Evolutionary conservation across 2,797 vertebrate genomes (phyloP), one percentile per base, ranked within the genome.

Genomic region (Argentina silus): DNA sequence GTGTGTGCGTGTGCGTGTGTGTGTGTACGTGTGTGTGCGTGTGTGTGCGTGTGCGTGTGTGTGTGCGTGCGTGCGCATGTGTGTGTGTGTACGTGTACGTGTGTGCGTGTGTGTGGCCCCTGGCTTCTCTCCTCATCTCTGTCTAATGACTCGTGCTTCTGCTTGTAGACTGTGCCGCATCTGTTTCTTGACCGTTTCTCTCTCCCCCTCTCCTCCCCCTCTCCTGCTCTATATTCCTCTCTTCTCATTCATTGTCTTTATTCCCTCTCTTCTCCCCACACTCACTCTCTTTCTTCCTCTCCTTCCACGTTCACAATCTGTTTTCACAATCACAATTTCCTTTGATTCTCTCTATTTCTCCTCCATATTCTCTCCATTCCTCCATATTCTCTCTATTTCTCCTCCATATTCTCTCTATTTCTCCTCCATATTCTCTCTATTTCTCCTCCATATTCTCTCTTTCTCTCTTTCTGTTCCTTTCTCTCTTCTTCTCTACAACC

Each of bases 211-310:
- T 66, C 55, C 62, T n/a, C 7, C 12, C 0, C 21, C 42, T 56
- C 14, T 17, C 63, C 21, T 3, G 64, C 60, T 64, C 59, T 74
- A 9, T 3, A 2, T n/a, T 7, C 43, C 68, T 70, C 71, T 78
- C 64, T 68, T 78, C 15, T 53, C 63, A 4, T 19, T 10, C 53
- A 45, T 36, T 15, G n/a, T 7, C 10, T 7, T 53, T 43, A 21
- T 59, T 56, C 36, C 11, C 45, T 56, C 43, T 76, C 45, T 61
- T 44, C 56, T 68, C 59, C 43, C 44, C 47, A 23, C 62, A 15
- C 12, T n/a, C 36, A 1, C 42, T 19, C 17, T 19, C 4, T 44
- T 59, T 43, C 17, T 21, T 11, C 53, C 50, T 67, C 43, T 14
- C 80, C 48, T 44, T 21, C 48, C 45, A 21, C 43, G 42, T 21